Percentiles rank a stretch among this genome's conserved stretches.
These are phyloP conservation scores for Pipistrellus pipistrellus DNA, from an alignment of 2,797 vertebrate species.

Conservation along the genomic window DNA sequence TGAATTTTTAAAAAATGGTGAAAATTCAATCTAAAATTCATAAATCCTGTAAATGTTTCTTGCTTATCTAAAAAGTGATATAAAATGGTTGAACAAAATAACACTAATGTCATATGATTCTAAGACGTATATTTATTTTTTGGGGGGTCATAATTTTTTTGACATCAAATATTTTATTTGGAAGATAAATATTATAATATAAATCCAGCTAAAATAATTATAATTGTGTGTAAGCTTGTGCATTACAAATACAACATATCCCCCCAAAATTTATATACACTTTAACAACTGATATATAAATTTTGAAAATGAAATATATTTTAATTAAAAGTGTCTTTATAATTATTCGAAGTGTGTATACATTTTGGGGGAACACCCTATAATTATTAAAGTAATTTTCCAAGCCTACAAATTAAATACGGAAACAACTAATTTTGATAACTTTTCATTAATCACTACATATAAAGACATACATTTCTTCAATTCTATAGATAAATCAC, in stretches of 20 bases:
- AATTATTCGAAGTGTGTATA: too few species aligned
- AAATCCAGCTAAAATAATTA: conserved; percentile 41
- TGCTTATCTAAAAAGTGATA: neutral
- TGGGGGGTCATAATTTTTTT: neutral
- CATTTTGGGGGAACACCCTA: too few species aligned
- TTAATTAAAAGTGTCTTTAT: too few species aligned
- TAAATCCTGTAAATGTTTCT: neutral
- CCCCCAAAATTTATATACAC: too few species aligned
- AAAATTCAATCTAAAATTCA: conserved; percentile 67
- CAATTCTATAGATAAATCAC: neutral
- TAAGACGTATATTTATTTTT: neutral
- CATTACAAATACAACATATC: neutral
- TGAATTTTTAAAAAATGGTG: conserved; percentile 73
- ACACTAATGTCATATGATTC: neutral
- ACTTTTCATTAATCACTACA: neutral
- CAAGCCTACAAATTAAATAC: neutral
- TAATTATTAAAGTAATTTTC: neutral
- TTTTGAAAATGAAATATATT: too few species aligned
- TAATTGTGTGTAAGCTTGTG: neutral
- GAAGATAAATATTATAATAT: neutral
- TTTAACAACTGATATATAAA: too few species aligned
- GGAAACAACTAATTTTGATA: conserved; percentile 38
- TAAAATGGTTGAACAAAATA: neutral
- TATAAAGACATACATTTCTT: conserved; percentile 53
- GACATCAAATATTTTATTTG: conserved; percentile 1